A percentile compares a stretch with the other conserved stretches of the same genome.
Evolutionary conservation across 2,888 invertebrate species (phyloP).

Genomic region (Parnassius glacialis): DNA sequence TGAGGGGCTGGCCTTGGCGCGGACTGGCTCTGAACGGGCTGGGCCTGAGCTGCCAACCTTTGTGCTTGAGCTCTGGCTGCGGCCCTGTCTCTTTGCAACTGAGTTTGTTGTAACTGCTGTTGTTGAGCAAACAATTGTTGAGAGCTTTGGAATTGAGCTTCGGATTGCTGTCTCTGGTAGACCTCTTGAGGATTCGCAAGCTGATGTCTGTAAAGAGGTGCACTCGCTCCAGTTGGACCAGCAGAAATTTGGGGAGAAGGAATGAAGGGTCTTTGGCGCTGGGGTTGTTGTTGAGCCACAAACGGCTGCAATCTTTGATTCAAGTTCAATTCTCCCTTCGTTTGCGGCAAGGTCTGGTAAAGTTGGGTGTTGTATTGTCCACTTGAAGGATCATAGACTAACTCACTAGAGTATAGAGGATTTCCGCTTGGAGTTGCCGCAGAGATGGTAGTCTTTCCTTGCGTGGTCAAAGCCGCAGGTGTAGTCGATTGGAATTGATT

Average conservation of each 20-base stretch:
- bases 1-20: constrained; percentile 66
- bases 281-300: constrained; percentile 82
- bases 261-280: constrained; percentile 74
- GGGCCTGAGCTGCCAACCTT: constrained; percentile 44
- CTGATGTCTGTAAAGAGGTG: constrained; percentile 75
- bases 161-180: constrained; percentile 83
- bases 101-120: constrained; percentile 85
- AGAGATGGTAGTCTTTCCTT: constrained; percentile 59
- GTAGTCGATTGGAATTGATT: constrained; percentile 82
- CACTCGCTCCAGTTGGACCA: constrained; percentile 55
- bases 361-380: constrained; percentile 90
- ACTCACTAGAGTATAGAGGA: constrained; percentile 88
- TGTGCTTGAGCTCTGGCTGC: constrained; percentile 77
- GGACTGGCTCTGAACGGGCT: constrained; percentile 48
- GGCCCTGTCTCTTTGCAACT: constrained; percentile 81
- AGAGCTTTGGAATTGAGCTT: constrained; percentile 82
- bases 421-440: constrained; percentile 73
- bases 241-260: constrained; percentile 81
- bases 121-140: constrained; percentile 84
- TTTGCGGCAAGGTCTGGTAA: constrained; percentile 88
- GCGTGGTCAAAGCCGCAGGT: constrained; percentile 53
- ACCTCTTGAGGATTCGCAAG: constrained; percentile 69
- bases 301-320: constrained; percentile 88
- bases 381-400: constrained; percentile 87
- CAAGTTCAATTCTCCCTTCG: constrained; percentile 85